Percentiles rank a stretch among this genome's conserved stretches.
Conservation (phyloP, 2,888 invertebrate genomes). For the Coleophora flavipennella region DNA sequence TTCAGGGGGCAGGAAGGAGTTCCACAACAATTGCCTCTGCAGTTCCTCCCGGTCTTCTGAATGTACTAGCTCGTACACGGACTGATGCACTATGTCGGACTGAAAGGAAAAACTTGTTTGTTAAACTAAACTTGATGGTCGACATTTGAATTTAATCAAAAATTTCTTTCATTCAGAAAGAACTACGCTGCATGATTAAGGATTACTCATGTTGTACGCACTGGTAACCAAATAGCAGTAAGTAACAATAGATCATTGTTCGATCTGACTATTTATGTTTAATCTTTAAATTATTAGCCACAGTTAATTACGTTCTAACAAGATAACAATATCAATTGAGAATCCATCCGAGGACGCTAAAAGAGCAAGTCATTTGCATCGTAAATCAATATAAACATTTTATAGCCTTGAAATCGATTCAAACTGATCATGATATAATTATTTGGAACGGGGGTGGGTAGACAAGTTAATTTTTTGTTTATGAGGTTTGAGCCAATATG, state of each 20-base stretch:
- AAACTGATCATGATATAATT: constrained; percentile 61
- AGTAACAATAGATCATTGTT: no score
- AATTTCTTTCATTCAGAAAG: no score
- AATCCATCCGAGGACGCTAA: no score
- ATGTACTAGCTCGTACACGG: constrained; percentile 98
- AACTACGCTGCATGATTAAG: no score
- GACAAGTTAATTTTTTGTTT: constrained; percentile 52
- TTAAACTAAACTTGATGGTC: no score
- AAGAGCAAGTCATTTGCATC: constrained; percentile 53
- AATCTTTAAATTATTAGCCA: no score
- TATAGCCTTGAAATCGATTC: constrained; percentile 61
- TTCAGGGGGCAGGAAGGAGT: constrained; percentile 89
- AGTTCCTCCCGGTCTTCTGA: constrained; percentile 99
- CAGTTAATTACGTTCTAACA: no score
- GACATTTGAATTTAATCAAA: no score
- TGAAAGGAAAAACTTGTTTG: constrained; percentile 59
- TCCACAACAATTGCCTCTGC: constrained; percentile 95
- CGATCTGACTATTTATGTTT: no score
- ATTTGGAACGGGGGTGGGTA: constrained; percentile 65
- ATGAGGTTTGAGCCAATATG: constrained; percentile 20
- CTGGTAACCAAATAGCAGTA: no score
- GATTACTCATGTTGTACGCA: no score
- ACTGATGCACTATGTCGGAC: constrained; percentile 99
- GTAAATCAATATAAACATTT: constrained; percentile 66
- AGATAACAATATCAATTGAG: no score